Base-by-base conservation (phyloP, 1,140 invertebrate species). In the Euschistus heros region DNA sequence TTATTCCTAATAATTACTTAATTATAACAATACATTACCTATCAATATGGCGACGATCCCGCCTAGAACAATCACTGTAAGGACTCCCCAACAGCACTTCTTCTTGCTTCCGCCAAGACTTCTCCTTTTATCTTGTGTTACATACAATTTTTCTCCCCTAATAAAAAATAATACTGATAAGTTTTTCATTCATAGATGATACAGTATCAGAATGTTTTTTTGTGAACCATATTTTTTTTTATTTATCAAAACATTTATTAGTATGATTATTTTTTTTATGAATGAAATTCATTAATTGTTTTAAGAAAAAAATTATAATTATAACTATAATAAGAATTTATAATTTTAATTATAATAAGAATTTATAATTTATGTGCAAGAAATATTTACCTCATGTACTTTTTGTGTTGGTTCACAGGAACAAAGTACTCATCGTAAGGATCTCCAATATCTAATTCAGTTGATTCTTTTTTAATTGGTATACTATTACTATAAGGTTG, bases 361-460 rank as follows among this genome's bases (percentile, higher is more conserved):
- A n/a, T n/a, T 37, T 10, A 10, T 30, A 30, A 30, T 4, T 6
- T 37, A 37, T 37, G 8, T 10, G 1, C 6, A 37, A 22, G 22
- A 1, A 59, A n/a, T 26, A 22, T 7, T 24, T 79, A 89, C 88
- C 87, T 87, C 77, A 89, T 88, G 73, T 84, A 89, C 78, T 90
- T 90, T 73, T 84, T 82, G 75, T 88, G 87, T 70, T 90, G 86
- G 73, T 90, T 89, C 47, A 90, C 87, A 42, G 88, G 86, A 62
- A 90, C 86, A 74, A 90, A 90, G 74, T 89, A 90, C 70, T 89
- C 87, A 68, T 89, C 86, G 73, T 88, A 88, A 20, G 85, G 82
- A 75, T 86, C 86, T 24, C 81, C 79, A 72, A 86, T 82, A 62
- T 88, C 85, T 18, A 86, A 81, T 70, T 86, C 84, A 15, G 74